Evolutionary conservation across 2,888 invertebrate species (phyloP), one percentile per base, ranked within the genome.

Genomic region (Corbicula japonica): DNA sequence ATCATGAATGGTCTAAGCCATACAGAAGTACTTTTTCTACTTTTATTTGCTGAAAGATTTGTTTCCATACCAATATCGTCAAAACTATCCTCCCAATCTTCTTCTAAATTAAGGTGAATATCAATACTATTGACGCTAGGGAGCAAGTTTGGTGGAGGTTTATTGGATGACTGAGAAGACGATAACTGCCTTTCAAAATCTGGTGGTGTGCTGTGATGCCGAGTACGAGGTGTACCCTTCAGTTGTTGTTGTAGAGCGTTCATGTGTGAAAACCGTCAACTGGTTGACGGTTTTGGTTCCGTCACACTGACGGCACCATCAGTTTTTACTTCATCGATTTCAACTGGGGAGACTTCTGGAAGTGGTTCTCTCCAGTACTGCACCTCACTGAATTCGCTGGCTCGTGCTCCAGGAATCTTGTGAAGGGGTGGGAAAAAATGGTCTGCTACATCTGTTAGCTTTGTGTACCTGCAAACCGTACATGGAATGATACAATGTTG

Each of bases 311-410:
- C 46, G 30, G 72, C 46, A 12, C 41, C 48, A 34, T 44, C 23
- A 6, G 18, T 38, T 2, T 48, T 46, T 23, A 81, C 70, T 10
- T 66, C 61, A 32, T 73, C 60, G 0, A 76, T 61, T 30, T 78
- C 75, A 2, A 77, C 41, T 1, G 71, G 69, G 1, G 80, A 70
- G 2, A 88, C 52, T 18, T 95, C 95, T 2, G 95, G 95, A 83
- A 98, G 95, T 12, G 98, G 98, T 86, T 97, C 97, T 85, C 98
- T 96, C 99, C 99, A 99, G 94, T 96, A 99, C 90, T 97, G 96
- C 88, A 98, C 98, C 91, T 96, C 96, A 77, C 97, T 97, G 94
- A 96, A 98, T 76, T 94, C 94, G 50, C 91, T 92, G 21, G 90
- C 86, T 82, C 70, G 93, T 96, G 95, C 85, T n/a, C 79, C 80